Base-by-base conservation (phyloP, 2,797 vertebrate genomes). In the Protonibea diacanthus region DNA sequence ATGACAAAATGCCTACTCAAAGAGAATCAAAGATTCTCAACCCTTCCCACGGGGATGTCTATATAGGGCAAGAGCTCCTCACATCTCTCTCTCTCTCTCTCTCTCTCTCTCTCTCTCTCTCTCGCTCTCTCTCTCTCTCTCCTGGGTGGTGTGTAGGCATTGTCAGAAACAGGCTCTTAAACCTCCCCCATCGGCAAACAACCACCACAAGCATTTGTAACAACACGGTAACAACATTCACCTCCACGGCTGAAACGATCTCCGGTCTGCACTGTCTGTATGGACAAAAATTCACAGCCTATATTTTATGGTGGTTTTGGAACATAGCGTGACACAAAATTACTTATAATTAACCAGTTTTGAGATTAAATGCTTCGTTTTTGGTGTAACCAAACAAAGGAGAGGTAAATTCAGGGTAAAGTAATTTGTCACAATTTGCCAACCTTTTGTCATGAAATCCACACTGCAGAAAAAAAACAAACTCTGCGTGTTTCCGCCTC, bases 1-100 rank as follows among this genome's bases (percentile, higher is more conserved):
- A 95, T 94, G 93, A 95, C 92, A 95, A 95, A 95, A 95, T 87
- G 94, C 88, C 92, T 84, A 91, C 91, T 95, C 91, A 85, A 86
- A 95, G 90, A 95, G 80, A 91, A 94, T 93, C 92, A 93, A 90
- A 92, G 88, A 94, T 89, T 91, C 89, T 85, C 85, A 89, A 80
- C 84, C 78, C 84, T 82, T 93, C 93, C 94, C 93, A 85, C 68
- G 65, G 92, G 93, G 89, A 89, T 84, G 71, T 88, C 83, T 92
- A 94, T 95, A 85, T 94, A 95, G 94, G 94, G 74, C 94, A 93
- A 85, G 82, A 91, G 90, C 91, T 89, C 71, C 86, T 77, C 23
- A 33, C 58, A 27, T 78, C 83, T 88, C 74, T 52, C 74, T 52
- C 74, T 63, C 66, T 66, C 38, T 40, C 29, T 57, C 48, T 53